Evolutionary conservation across 2,888 invertebrate genomes (phyloP).

Genomic region (Leptopterna dolabrata): DNA sequence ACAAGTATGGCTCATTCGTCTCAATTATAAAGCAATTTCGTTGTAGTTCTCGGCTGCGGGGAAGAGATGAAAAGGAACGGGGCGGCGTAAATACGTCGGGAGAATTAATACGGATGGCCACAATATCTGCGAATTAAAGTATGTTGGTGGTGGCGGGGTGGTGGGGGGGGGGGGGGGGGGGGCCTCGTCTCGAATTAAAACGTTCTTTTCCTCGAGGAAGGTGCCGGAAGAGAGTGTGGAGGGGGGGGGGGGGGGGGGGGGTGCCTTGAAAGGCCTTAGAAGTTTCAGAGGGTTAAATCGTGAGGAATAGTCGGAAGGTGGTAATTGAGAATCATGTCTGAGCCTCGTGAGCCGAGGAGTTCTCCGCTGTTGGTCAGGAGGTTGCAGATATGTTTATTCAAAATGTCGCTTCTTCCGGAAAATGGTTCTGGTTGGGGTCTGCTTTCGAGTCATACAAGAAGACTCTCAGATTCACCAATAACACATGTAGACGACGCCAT

Average conservation of each 20-base stretch:
- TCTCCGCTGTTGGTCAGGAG: too few species aligned
- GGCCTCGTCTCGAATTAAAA: constrained; percentile 37
- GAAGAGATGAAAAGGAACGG: not conserved
- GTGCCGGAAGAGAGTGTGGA: not conserved
- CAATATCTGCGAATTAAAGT: constrained; percentile 56
- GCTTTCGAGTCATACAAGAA: too few species aligned
- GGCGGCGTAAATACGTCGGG: constrained; percentile 33
- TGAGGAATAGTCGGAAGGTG: constrained; percentile 19
- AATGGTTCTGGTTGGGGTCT: too few species aligned
- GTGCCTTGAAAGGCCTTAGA: not conserved
- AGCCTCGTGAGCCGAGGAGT: too few species aligned
- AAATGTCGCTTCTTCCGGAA: too few species aligned
- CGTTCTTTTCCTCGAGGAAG: not conserved
- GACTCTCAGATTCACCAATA: too few species aligned
- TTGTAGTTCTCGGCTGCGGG: constrained; percentile 22
- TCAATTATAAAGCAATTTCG: constrained; percentile 57
- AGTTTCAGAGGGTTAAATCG: constrained; percentile 22
- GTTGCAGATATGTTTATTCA: too few species aligned
- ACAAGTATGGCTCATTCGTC: constrained; percentile 56
- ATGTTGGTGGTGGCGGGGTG: too few species aligned
- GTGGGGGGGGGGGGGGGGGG: too few species aligned
- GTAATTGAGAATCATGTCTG: constrained; percentile 26
- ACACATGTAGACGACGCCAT: too few species aligned
- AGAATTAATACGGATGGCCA: constrained; percentile 54
- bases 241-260: not conserved